These are phyloP conservation scores for Cheilosia impressa DNA, from an alignment of 2,888 invertebrate genomes.

Conservation along the genomic window DNA sequence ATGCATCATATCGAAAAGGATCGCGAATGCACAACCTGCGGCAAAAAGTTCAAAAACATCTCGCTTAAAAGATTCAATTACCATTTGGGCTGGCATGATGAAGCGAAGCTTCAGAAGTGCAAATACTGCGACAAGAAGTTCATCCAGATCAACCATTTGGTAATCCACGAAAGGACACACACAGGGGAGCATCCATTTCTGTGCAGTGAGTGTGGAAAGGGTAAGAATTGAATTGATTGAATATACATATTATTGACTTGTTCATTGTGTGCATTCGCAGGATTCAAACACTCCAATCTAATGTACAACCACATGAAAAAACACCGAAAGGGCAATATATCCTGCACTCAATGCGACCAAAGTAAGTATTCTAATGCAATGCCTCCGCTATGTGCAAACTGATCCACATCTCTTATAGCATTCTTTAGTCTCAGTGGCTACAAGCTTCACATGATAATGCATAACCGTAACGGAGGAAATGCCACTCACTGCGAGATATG, in stretches of 20 bases:
- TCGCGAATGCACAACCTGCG: slow-evolving; percentile 53
- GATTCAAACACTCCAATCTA: slow-evolving; percentile 25
- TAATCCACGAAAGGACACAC: slow-evolving; percentile 55
- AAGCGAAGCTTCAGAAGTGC: slow-evolving; percentile 56
- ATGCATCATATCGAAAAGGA: slow-evolving; percentile 54
- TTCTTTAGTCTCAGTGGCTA: slow-evolving; percentile 34
- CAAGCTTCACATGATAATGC: slow-evolving; percentile 37
- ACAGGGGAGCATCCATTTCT: slow-evolving; percentile 46
- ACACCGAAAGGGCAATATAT: slow-evolving; percentile 5
- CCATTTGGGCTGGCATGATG: slow-evolving; percentile 64
- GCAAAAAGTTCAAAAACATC: slow-evolving; percentile 34
- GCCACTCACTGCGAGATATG: slow-evolving; percentile 31
- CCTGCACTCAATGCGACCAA: slow-evolving; percentile 31
- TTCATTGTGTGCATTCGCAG: not conserved
- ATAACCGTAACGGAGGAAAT: slow-evolving; percentile 10
- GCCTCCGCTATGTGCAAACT: not conserved
- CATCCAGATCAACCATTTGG: slow-evolving; percentile 59
- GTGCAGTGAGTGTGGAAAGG: slow-evolving; percentile 46
- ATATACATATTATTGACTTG: not conserved
- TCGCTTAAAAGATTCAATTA: slow-evolving; percentile 58
- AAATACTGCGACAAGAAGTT: slow-evolving; percentile 69
- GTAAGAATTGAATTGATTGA: not conserved
- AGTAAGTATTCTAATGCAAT: slow-evolving; percentile 1
- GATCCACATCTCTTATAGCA: not conserved
- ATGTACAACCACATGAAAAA: slow-evolving; percentile 22